These are phyloP conservation scores for Scrobipalpa atriplicella DNA, from an alignment of 2,888 invertebrate genomes.

Conservation along the genomic window DNA sequence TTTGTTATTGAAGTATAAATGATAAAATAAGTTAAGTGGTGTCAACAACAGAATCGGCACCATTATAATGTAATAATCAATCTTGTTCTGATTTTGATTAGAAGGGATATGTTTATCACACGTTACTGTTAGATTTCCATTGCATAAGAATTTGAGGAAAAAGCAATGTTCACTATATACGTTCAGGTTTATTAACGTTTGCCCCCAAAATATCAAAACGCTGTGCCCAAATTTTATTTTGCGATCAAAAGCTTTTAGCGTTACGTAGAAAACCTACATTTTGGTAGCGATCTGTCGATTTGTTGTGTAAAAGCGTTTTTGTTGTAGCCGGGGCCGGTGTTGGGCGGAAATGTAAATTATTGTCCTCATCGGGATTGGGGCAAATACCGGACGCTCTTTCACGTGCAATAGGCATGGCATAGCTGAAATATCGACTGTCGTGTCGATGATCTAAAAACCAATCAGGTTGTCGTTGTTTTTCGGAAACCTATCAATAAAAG, in stretches of 20 bases:
- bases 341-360: slow-evolving; percentile 54
- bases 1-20: too few relatives aligned
- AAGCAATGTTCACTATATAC: too few relatives aligned
- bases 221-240: background rate
- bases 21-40: too few relatives aligned
- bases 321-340: slow-evolving; percentile 3
- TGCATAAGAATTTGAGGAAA: too few relatives aligned
- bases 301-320: slow-evolving; percentile 22
- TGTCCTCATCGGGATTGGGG: slow-evolving; percentile 54
- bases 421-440: background rate
- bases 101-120: too few relatives aligned
- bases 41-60: too few relatives aligned
- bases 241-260: background rate
- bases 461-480: too few relatives aligned
- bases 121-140: too few relatives aligned
- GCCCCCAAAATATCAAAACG: background rate
- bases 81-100: too few relatives aligned
- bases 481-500: too few relatives aligned
- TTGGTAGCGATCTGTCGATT: slow-evolving; percentile 13
- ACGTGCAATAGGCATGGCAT: slow-evolving; percentile 40
- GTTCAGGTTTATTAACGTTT: too few relatives aligned
- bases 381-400: slow-evolving; percentile 53
- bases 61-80: too few relatives aligned
- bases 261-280: background rate
- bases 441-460: background rate